Evolutionary conservation across 1,140 invertebrate genomes (phyloP), one percentile per base, ranked within the genome.

Genomic region (Drosophila parvula): DNA sequence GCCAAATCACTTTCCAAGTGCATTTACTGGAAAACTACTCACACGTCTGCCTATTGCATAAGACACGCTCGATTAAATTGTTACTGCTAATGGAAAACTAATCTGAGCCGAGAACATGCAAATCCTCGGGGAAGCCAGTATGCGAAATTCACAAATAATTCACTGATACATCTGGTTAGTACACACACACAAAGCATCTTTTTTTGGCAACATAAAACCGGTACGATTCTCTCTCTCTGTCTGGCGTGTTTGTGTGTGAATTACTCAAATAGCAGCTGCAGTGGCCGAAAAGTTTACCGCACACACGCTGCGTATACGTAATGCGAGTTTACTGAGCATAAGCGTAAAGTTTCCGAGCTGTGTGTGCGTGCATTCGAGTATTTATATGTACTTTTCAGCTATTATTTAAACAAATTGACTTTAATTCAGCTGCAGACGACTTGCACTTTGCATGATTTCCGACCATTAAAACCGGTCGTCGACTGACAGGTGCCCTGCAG

Each of bases 371-470:
- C 50, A 8, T 38, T 16, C 32, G 28, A 58, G 28, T 64, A 32
- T 50, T 40, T 68, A 43, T 28, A 28, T 40, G 56, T 50, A 69
- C 48, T 69, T 56, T 69, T 61, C 51, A 48, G 58, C 78, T 77
- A 82, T 88, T 79, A 86, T 71, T 75, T 71, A 75, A 86, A 86
- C 82, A 85, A 85, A 85, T 88, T 86, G 79, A 67, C 79, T 79
- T 88, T 74, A 83, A 85, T 86, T 86, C 55, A 55, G 48, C 65
- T 63, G 70, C 67, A 45, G 62, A 51, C 67, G 55, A 50, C 43
- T 30, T 70, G 76, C 76, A 83, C 60, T 74, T 88, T 89, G 71
- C 80, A 88, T 83, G 84, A 74, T 68, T 83, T 83, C 77, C 77
- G 63, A 48, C 84, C 43, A 88, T 88, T 80, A 89, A 65, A 50